Conservation (phyloP, 2,888 invertebrate genomes). For the Sinhomidia bicolor region DNA sequence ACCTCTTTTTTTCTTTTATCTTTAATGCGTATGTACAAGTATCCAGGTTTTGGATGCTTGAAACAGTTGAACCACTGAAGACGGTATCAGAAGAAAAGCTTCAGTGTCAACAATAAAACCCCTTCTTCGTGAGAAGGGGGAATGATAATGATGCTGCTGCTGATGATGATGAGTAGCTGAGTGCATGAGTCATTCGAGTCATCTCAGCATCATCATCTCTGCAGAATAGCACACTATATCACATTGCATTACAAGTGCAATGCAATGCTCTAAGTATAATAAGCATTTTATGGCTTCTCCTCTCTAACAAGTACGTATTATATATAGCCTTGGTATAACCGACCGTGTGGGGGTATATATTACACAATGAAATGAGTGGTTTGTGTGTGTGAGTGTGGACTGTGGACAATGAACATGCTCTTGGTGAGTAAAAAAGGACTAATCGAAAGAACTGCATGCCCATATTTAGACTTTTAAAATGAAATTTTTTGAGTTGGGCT, state of each 20-base stretch:
- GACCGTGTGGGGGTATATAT: slow-evolving; percentile 27
- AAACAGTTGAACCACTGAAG: neutral
- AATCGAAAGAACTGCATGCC: slow-evolving; percentile 22
- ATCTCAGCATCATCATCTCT: neutral
- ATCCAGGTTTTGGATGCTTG: neutral
- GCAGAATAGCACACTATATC: neutral
- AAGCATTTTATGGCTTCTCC: slow-evolving; percentile 9
- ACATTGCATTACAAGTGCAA: too few relatives aligned
- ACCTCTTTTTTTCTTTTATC: neutral
- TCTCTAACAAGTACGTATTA: neutral
- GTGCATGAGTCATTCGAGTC: slow-evolving; percentile 31
- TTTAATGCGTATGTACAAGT: neutral
- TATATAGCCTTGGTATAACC: slow-evolving; percentile 17
- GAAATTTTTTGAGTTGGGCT: neutral
- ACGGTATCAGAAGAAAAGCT: slow-evolving; percentile 6
- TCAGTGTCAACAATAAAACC: slow-evolving; percentile 14
- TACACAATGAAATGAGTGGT: slow-evolving; percentile 29
- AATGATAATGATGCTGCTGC: slow-evolving; percentile 10
- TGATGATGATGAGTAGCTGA: slow-evolving; percentile 14
- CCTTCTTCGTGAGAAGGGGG: slow-evolving; percentile 16
- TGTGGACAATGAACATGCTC: slow-evolving; percentile 12
- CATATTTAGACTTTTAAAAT: slow-evolving; percentile 45
- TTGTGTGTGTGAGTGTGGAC: neutral
- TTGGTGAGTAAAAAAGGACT: slow-evolving; percentile 16
- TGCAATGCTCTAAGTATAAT: too few relatives aligned